Base-by-base conservation (phyloP, 2,797 vertebrate species). In the Betta splendens region DNA sequence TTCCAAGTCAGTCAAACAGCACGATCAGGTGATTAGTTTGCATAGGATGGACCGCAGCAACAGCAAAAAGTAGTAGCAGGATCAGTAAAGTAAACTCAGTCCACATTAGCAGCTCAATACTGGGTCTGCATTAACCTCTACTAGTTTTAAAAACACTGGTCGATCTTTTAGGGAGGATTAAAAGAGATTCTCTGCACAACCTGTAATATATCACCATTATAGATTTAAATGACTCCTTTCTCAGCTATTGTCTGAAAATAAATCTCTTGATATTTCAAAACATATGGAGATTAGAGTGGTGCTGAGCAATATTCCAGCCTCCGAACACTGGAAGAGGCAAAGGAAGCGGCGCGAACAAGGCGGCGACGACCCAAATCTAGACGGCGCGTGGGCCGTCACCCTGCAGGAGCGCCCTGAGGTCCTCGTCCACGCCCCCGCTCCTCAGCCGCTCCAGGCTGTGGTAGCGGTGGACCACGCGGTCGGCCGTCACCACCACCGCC, bases 401-500 rank as follows among this genome's bases (percentile, higher is more conserved):
- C 73, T 84, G 46, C 61, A 92, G 73, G 36, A 98, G 67, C 45
- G 89, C 88, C 81, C 86, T 80, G 35, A 98, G 91, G 35, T 96
- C 94, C 4, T 89, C 76, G 6, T 91, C 95, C 31, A 97, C 39
- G 32, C 94, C 94, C 0, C 51, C 72, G 10, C 69, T 78, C 12
- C 52, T 88, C 69, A 99, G 87, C 40, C 93, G 90, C 62, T 93
- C 91, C 81, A 99, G 83, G 73, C 93, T 93, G 88, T 92, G 85
- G 85, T 99, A 99, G 51, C 87, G 92, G 50, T 99, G 98, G 75
- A 92, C 4, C 40, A 99, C 72, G 3, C 79, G 62, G 9, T 94
- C 85, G 0, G 91, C 91, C 0, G 95, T 98, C 87, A 98, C 93
- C 3, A 92, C 91, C 65, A 98, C 96, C 55, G 96, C 91, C 9